phyloP scores from a whole-genome alignment of 2,113 vertebrate genomes.

The Chascanopsetta lugubris region DNA sequence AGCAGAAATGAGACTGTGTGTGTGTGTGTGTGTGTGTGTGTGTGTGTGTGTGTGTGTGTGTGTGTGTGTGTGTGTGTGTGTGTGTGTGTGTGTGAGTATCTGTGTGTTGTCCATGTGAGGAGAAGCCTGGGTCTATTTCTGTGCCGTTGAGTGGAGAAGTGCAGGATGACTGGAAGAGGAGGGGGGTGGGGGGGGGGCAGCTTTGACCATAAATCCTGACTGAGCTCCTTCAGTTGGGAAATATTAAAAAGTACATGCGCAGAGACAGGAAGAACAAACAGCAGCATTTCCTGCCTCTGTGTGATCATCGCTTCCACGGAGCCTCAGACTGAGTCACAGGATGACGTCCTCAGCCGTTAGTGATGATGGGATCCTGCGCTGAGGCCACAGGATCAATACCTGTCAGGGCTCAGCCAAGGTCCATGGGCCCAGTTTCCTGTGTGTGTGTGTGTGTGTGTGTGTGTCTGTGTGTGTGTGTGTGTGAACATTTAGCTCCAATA shows the following conservation, averaged over 20 bases:
- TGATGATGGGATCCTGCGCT: constrained; percentile 4
- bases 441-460: not conserved
- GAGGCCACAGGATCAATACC: not conserved
- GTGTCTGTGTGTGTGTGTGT: not conserved
- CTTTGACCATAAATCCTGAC: constrained; percentile 47
- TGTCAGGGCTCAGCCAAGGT: not conserved
- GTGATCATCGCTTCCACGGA: constrained; percentile 12
- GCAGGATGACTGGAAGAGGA: constrained; percentile 32
- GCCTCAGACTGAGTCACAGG: constrained; percentile 43
- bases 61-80: too few species aligned
- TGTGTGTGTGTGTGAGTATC: too few species aligned
- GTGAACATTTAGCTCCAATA: too few species aligned
- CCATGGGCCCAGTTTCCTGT: not conserved
- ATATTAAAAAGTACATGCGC: constrained; percentile 32
- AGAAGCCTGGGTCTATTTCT: constrained; percentile 8
- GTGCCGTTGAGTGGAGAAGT: constrained; percentile 1
- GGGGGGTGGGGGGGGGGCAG: not conserved
- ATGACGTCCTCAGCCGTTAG: constrained; percentile 17
- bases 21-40: too few species aligned
- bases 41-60: too few species aligned
- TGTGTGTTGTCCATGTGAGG: not conserved
- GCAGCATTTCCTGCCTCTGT: constrained; percentile 56
- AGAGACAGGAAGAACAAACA: constrained; percentile 55
- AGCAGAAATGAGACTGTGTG: not conserved
- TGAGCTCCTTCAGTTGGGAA: constrained; percentile 39